Evolutionary conservation across 2,888 invertebrate genomes (phyloP), one percentile per base, ranked within the genome.

Genomic region (Sinodicranocentrus sp.): DNA sequence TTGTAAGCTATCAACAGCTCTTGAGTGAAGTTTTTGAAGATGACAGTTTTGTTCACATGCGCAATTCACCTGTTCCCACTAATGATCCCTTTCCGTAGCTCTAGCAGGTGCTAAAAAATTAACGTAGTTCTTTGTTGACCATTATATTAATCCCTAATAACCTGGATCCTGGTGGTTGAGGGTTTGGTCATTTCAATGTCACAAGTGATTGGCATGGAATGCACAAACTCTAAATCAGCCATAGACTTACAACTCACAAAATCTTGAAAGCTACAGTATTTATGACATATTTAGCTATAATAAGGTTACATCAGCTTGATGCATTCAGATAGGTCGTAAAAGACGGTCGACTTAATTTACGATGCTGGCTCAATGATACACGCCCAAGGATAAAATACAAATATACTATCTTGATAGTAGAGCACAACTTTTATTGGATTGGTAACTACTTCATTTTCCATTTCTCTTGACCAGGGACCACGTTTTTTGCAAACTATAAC

Each of bases 141-240:
- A n/a, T n/a, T n/a, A n/a, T n/a, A n/a, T n/a, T n/a, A n/a, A n/a
- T n/a, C n/a, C n/a, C n/a, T n/a, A n/a, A n/a, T n/a, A n/a, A n/a
- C n/a, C n/a, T n/a, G n/a, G n/a, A n/a, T n/a, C n/a, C n/a, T n/a
- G n/a, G n/a, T n/a, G n/a, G n/a, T n/a, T n/a, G n/a, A 2, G 48
- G 48, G 48, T 48, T 48, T 48, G 48, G 48, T 48, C 48, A 48
- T 10, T 48, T n/a, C 48, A 48, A 48, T 48, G 48, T 48, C 48
- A 48, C 5, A 3, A 48, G 15, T 48, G 48, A 48, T 48, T 48
- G 48, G 48, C 48, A n/a, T 15, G n/a, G 3, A 8, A 39, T 5
- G 39, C 33, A 48, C 48, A 48, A 48, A 48, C 13, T 10, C 13
- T 48, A n/a, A n/a, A n/a, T n/a, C 48, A 48, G 15, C 13, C 5